These are phyloP conservation scores for Periplaneta americana DNA, from an alignment of 1,140 invertebrate species.

Conservation along the genomic window DNA sequence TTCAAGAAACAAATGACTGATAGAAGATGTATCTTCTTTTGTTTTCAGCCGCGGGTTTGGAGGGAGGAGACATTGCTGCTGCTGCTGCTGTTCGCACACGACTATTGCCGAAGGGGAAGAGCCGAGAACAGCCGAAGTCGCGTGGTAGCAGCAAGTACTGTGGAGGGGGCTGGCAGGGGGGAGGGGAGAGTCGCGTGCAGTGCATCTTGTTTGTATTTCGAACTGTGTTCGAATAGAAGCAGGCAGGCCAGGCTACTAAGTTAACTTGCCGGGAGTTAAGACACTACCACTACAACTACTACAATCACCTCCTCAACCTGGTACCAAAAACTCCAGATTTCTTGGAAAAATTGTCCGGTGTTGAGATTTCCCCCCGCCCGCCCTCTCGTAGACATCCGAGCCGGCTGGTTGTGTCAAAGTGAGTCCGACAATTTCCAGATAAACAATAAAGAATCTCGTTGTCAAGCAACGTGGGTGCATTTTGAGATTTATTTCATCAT, in stretches of 20 bases:
- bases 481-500: too few species aligned
- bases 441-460: neutral
- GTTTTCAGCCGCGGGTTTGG: neutral
- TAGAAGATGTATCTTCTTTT: too few species aligned
- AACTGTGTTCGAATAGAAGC: neutral
- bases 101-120: neutral
- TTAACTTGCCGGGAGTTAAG: neutral
- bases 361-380: neutral
- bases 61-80: neutral
- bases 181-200: neutral
- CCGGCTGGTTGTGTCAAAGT: neutral
- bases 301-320: neutral
- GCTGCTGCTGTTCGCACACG: neutral
- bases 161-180: neutral
- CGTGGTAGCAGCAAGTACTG: neutral
- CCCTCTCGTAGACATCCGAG: neutral
- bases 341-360: neutral
- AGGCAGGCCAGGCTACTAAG: neutral
- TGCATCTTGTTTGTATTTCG: conserved; percentile 8
- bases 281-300: neutral
- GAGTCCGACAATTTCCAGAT: neutral
- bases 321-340: neutral
- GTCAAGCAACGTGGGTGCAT: neutral
- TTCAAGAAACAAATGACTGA: too few species aligned
- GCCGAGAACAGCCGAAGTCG: conserved; percentile 4